phyloP scores from a whole-genome alignment of 2,113 vertebrate genomes.

The Brevimyrus niger region DNA sequence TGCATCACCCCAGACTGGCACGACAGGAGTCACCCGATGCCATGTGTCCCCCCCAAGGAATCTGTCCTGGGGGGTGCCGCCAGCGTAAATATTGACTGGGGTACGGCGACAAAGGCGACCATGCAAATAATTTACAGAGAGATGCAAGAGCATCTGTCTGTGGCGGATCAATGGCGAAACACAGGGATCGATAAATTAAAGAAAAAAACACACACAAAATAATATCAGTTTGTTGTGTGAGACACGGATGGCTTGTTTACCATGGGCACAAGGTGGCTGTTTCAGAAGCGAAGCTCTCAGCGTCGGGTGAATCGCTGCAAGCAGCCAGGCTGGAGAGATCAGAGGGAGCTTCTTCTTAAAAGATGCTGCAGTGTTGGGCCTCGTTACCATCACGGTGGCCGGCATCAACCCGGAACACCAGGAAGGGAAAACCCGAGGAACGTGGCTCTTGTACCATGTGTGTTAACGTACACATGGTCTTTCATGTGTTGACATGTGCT shows the following conservation, averaged over 20 bases:
- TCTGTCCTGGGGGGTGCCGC: not conserved
- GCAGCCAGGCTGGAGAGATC: not conserved
- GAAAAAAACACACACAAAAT: not conserved
- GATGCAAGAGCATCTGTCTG: slow-evolving; percentile 9
- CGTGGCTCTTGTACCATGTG: not conserved
- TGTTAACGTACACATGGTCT: not conserved
- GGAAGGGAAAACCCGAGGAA: not conserved
- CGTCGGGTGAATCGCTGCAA: not conserved
- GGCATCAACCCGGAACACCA: not conserved
- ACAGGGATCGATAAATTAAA: slow-evolving; percentile 3
- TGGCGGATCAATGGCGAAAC: slow-evolving; percentile 9
- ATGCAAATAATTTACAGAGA: slow-evolving; percentile 22
- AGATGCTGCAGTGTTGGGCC: not conserved
- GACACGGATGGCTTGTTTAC: not conserved
- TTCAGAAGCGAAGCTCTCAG: not conserved
- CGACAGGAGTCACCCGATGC: not conserved
- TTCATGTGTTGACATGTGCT: not conserved
- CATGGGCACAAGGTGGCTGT: not conserved
- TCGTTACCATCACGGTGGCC: not conserved
- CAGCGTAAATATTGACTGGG: slow-evolving; percentile 7
- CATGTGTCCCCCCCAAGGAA: slow-evolving; percentile 27
- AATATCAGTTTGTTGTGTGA: slow-evolving; percentile 11
- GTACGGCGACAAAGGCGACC: slow-evolving; percentile 2
- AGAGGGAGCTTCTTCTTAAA: not conserved
- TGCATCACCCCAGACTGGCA: not conserved